Conservation (phyloP, 2,113 vertebrate species). For the Stomatorhinus ivindoensis region DNA sequence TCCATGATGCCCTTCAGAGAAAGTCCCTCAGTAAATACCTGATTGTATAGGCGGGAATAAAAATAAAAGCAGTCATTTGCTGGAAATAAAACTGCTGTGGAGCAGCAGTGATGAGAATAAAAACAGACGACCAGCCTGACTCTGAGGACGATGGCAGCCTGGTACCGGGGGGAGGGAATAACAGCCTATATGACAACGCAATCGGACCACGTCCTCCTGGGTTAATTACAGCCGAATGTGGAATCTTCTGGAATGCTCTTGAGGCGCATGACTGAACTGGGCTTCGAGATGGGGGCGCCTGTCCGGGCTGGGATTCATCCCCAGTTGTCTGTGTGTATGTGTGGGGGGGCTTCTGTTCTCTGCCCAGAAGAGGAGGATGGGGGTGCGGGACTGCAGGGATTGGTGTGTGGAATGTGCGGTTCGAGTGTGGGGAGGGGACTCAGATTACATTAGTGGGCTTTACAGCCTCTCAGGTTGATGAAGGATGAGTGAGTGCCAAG, state of each 20-base stretch:
- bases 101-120: not conserved
- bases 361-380: no score
- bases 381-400: no score
- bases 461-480: no score
- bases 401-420: no score
- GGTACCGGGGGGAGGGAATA: not conserved
- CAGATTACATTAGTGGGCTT: no score
- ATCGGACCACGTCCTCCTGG: not conserved
- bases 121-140: not conserved
- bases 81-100: not conserved
- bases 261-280: not conserved
- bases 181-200: not conserved
- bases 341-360: no score
- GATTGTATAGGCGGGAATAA: not conserved
- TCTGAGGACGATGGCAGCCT: not conserved
- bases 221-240: slow-evolving; percentile 10
- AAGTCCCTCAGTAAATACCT: not conserved
- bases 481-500: no score
- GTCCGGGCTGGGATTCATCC: not conserved
- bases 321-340: not conserved
- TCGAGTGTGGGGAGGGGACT: no score
- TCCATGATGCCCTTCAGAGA: not conserved
- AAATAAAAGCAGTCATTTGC: not conserved
- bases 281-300: not conserved
- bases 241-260: not conserved